Percentiles rank a stretch among this genome's conserved stretches.
These are phyloP conservation scores for Halcyon chelicuti DNA, from an alignment of 2,797 vertebrate genomes.

Conservation along the genomic window DNA sequence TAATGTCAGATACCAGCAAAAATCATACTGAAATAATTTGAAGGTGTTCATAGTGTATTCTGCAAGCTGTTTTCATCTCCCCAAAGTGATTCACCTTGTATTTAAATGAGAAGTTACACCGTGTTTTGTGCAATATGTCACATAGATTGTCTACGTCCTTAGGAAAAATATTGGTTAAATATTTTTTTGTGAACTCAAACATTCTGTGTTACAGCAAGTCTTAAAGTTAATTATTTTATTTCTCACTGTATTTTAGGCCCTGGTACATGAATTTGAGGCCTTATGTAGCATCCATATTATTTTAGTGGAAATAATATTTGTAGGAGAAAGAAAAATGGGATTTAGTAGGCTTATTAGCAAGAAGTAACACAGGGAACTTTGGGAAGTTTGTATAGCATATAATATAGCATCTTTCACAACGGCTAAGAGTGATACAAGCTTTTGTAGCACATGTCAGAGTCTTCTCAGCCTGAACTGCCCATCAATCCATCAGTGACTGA, in stretches of 20 bases:
- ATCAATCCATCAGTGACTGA: constrained; percentile 75
- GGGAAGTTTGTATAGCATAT: not conserved
- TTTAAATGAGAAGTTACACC: constrained; percentile 47
- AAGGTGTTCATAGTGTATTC: not conserved
- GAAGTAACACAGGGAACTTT: not conserved
- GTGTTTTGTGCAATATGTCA: constrained; percentile 3
- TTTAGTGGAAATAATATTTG: constrained; percentile 10
- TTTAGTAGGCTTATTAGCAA: not conserved
- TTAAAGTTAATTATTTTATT: constrained; percentile 22
- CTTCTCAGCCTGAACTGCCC: constrained; percentile 71
- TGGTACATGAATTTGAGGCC: not conserved
- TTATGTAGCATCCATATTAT: not conserved
- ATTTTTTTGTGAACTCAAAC: not conserved
- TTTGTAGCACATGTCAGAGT: constrained; percentile 75
- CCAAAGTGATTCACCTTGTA: constrained; percentile 34
- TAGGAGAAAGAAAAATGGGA: not conserved
- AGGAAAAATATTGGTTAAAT: constrained; percentile 24
- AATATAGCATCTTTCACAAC: constrained; percentile 80
- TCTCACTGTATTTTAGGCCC: not conserved
- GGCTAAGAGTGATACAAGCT: constrained; percentile 78
- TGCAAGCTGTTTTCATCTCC: constrained; percentile 1
- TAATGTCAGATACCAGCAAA: not conserved
- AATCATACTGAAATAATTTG: not conserved
- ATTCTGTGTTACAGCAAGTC: not conserved
- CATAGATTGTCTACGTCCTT: not conserved